Evolutionary conservation across 2,113 vertebrate genomes (phyloP).

Genomic region (Microtus pennsylvanicus): DNA sequence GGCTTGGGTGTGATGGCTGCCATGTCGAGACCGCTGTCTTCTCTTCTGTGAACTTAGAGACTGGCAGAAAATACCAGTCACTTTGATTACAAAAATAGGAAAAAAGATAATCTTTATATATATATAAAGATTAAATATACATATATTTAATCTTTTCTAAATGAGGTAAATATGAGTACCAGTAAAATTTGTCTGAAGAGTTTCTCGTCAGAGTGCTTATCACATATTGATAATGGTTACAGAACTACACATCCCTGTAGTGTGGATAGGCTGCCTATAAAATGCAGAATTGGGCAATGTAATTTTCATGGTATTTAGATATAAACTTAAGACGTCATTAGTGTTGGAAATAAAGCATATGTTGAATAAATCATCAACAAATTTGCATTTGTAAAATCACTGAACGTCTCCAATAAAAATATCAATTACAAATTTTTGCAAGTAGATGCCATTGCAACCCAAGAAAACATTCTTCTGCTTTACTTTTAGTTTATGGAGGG

Average conservation of each 20-base stretch:
- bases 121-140: not conserved
- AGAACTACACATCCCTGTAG: not conserved
- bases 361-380: not conserved
- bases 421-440: not conserved
- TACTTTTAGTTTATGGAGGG: not conserved
- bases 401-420: constrained; percentile 45
- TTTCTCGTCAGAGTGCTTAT: not conserved
- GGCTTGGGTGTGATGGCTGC: not conserved
- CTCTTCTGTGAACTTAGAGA: not conserved
- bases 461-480: not conserved
- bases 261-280: not conserved
- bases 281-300: not conserved
- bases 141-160: not conserved
- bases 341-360: not conserved
- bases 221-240: not conserved
- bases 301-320: constrained; percentile 1
- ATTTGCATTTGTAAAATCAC: not conserved
- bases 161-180: not conserved
- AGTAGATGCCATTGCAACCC: not conserved
- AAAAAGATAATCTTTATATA: not conserved
- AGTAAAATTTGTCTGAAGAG: not conserved
- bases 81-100: not conserved
- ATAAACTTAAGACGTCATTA: not conserved
- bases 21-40: not conserved
- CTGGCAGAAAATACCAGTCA: not conserved